Evolutionary conservation across 2,888 invertebrate species (phyloP).

Genomic region (Zhengitettix transpicula): DNA sequence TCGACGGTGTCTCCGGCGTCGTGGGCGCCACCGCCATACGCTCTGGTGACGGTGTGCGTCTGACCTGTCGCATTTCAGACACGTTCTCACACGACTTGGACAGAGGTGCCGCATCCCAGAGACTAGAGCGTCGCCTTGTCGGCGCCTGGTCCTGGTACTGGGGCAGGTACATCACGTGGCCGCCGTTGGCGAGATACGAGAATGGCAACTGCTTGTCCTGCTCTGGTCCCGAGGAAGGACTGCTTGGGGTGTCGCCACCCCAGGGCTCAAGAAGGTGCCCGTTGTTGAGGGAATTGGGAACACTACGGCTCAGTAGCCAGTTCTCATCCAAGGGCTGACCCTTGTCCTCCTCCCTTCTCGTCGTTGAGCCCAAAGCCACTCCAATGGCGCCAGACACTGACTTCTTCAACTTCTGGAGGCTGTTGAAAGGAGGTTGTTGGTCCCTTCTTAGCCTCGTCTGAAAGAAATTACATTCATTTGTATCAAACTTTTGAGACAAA

Average conservation of each 20-base stretch:
- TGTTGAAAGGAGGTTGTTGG: constrained; percentile 32
- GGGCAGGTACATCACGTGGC: constrained; percentile 68
- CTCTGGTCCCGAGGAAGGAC: constrained; percentile 2
- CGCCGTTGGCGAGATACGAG: constrained; percentile 44
- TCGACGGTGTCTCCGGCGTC: neutral
- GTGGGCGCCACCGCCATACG: neutral
- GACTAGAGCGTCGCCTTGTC: neutral
- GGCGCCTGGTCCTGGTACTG: constrained; percentile 18
- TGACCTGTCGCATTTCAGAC: constrained; percentile 16
- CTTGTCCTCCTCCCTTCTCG: constrained; percentile 17
- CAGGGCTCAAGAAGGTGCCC: neutral
- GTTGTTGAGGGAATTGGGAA: constrained; percentile 48
- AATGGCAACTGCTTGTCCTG: constrained; percentile 19
- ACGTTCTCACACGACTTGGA: constrained; percentile 34
- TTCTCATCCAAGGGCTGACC: constrained; percentile 37
- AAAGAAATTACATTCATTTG: no score
- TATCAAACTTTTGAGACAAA: no score
- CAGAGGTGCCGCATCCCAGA: constrained; percentile 12
- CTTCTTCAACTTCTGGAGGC: constrained; percentile 51
- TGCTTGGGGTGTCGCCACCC: neutral
- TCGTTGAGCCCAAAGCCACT: constrained; percentile 25
- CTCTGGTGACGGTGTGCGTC: constrained; percentile 15
- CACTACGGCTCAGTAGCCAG: constrained; percentile 68
- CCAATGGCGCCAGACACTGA: constrained; percentile 47
- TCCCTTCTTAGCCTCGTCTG: neutral